Base-by-base conservation (phyloP, 2,888 invertebrate genomes). In the Xylota segnis region DNA sequence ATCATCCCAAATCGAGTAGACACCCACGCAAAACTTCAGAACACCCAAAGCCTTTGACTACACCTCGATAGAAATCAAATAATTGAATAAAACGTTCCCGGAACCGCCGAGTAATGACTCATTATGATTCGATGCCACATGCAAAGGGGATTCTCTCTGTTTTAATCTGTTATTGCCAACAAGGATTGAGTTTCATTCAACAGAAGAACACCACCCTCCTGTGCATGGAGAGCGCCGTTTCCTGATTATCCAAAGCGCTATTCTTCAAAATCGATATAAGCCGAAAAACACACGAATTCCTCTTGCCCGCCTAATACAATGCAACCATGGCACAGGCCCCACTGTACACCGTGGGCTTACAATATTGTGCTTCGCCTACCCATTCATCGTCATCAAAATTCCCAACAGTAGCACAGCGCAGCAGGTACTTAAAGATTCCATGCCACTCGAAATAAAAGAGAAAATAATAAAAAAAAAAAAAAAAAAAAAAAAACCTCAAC, bases 211-310 rank as follows among this genome's bases (percentile, higher is more conserved):
- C 18, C 18, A 18, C 47, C 18, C 9, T 5, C 0, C 18, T 23
- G 12, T 50, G 18, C 23, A n/a, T n/a, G 5, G 9, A 7, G 0
- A 14, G 14, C 3, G 9, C 43, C 43, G 14, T 14, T 5, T 14
- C 5, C n/a, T 12, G 45, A 6, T 9, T 9, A 16, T 4, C 50
- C 0, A 27, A 52, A 29, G 10, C 7, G 29, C n/a, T n/a, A 52
- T 52, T 32, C 6, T 27, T 29, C 29, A 37, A 40, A 43, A 70
- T 70, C 70, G 70, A 70, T 70, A 58, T 12, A 45, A 70, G 45
- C 56, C 6, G 29, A 58, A 70, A 54, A 43, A 43, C 12, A 68
- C 40, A 56, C 14, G 43, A 70, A 7, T 45, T 3, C 16, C 10
- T 10, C 18, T 34, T 6, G 4, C 40, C n/a, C 40, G 40, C 40